Base-by-base conservation (phyloP, 2,113 vertebrate species). In the Phocoena phocoena region DNA sequence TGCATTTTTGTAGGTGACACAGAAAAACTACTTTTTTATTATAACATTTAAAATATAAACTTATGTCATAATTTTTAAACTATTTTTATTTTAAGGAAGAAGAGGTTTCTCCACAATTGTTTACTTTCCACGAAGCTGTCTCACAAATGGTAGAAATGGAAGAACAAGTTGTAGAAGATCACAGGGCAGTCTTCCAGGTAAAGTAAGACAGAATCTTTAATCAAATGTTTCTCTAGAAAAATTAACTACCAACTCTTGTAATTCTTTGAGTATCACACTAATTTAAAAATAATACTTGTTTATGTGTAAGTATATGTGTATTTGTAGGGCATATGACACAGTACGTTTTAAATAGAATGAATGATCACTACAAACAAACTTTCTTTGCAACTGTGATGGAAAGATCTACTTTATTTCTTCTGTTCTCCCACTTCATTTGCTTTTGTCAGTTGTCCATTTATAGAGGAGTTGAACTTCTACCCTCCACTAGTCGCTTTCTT, bases 111-210 rank as follows among this genome's bases (percentile, higher is more conserved):
- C 99, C 99, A 0, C 99, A 99, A 84, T 98, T 99, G 98, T 99
- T 99, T 96, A 99, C 98, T 97, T 99, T 99, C 98, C 99, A 99
- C 4, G 99, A 99, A 98, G 99, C 99, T 25, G 99, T 99, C 33
- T 99, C 99, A 77, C 99, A 99, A 96, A 99, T 99, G 98, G 99
- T 99, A 73, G 99, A 99, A 98, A 99, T 99, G 99, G 99, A 99
- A 98, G 99, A 99, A 91, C 99, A 99, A 98, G 99, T 99, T 71
- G 99, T 99, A 97, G 99, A 99, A 99, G 99, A 99, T 97, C 99
- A 99, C 98, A 98, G 99, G 88, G 98, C 99, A 20, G 99, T 99
- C 58, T 99, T 99, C 98, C 99, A 99, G 99, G 99, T 99, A 98
- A 97, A 98, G 88, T 13, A 94, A 23, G 88, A 73, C 33, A 88